Conservation (phyloP, 2,797 vertebrate genomes). For the Rhabdophis nuchalis region DNA sequence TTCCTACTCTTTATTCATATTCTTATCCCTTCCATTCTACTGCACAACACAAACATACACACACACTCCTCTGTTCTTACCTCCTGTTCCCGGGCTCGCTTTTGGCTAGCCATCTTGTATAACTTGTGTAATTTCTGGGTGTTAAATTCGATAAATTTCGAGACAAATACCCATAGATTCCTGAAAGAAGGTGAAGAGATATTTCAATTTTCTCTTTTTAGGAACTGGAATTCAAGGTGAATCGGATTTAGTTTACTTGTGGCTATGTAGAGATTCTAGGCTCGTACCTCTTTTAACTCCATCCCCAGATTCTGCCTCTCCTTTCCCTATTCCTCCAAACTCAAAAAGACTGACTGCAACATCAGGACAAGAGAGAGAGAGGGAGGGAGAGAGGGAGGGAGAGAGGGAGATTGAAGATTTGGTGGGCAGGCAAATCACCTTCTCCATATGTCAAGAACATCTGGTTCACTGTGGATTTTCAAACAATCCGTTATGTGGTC, state of each 20-base stretch:
- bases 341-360: too few species aligned
- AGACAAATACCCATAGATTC: slow-evolving; percentile 99
- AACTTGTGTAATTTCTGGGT: slow-evolving; percentile 95
- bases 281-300: neutral
- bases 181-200: slow-evolving; percentile 64
- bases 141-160: slow-evolving; percentile 98
- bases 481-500: slow-evolving; percentile 98
- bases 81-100: slow-evolving; percentile 79
- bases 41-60: neutral
- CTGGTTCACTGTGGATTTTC: slow-evolving; percentile 92
- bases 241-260: neutral
- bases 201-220: neutral
- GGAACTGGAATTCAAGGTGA: slow-evolving; percentile 22
- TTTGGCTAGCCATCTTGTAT: slow-evolving; percentile 99
- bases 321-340: too few species aligned
- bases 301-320: neutral
- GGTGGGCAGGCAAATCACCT: slow-evolving; percentile 69
- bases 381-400: too few species aligned
- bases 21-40: neutral
- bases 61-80: too few species aligned
- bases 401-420: too few species aligned
- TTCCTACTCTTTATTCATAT: neutral
- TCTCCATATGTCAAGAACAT: slow-evolving; percentile 91
- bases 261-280: neutral
- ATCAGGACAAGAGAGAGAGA: too few species aligned